Percentiles rank a stretch among this genome's conserved stretches.
Evolutionary conservation across 2,888 invertebrate species (phyloP).

Genomic region (Heteromurus nitidus): DNA sequence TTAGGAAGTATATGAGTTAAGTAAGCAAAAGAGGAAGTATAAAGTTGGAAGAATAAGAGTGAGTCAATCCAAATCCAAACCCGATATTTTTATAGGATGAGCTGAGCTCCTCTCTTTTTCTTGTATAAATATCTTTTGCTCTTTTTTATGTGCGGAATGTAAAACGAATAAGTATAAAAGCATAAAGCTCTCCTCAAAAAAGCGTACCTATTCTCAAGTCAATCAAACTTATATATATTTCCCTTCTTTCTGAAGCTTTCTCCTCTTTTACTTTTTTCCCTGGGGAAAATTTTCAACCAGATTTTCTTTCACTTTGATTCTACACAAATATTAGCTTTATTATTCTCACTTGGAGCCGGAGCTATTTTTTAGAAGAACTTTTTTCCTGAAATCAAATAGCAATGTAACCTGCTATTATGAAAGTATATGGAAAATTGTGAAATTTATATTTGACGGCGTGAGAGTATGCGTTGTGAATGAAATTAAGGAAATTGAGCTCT

Average conservation of each 20-base stretch:
- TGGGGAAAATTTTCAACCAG: slow-evolving; percentile 1
- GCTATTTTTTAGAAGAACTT: too few relatives aligned
- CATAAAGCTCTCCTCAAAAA: not conserved
- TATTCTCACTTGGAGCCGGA: too few relatives aligned
- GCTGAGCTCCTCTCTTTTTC: not conserved
- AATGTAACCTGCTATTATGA: too few relatives aligned
- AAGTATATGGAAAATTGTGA: too few relatives aligned
- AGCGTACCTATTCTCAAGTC: not conserved
- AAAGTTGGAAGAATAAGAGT: not conserved
- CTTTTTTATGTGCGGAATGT: not conserved
- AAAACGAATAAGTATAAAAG: not conserved
- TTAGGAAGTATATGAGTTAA: not conserved
- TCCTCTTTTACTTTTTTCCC: not conserved
- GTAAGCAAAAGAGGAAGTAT: not conserved
- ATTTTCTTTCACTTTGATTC: slow-evolving; percentile 20
- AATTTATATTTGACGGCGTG: too few relatives aligned
- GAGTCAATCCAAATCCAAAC: not conserved
- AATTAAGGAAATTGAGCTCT: slow-evolving; percentile 3
- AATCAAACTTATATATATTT: slow-evolving; percentile 34
- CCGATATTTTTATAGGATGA: not conserved
- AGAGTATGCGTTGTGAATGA: not conserved
- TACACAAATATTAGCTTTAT: slow-evolving; percentile 25
- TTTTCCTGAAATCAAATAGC: too few relatives aligned
- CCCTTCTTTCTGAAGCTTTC: not conserved
- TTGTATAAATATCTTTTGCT: slow-evolving; percentile 9